Evolutionary conservation across 2,888 invertebrate species (phyloP).

Genomic region (Acrobasis suavella): DNA sequence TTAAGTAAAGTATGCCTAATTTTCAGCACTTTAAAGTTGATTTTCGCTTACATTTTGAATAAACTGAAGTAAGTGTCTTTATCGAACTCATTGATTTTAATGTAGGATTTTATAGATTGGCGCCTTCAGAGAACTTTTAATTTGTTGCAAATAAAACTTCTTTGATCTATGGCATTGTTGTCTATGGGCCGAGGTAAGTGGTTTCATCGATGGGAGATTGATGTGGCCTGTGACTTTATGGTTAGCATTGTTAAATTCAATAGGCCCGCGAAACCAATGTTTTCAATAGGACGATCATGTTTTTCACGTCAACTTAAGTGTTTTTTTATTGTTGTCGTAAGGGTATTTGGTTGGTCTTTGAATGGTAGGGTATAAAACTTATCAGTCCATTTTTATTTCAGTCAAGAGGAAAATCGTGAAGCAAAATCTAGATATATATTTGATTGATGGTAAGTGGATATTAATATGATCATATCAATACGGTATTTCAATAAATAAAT

Average conservation of each 20-base stretch:
- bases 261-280: not conserved
- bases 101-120: slow-evolving; percentile 38
- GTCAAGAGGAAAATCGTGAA: not conserved
- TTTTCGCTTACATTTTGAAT: slow-evolving; percentile 30
- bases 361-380: not conserved
- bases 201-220: slow-evolving; percentile 30
- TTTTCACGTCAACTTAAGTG: slow-evolving; percentile 16
- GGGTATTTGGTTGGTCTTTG: not conserved
- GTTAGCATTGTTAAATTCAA: slow-evolving; percentile 25
- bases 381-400: not conserved
- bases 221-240: slow-evolving; percentile 30
- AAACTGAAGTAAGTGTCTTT: not conserved
- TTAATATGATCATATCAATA: no score
- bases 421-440: no score
- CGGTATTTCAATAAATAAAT: no score
- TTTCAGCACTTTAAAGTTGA: slow-evolving; percentile 29
- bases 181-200: slow-evolving; percentile 29
- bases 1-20: slow-evolving; percentile 32
- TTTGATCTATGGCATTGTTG: slow-evolving; percentile 34
- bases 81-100: slow-evolving; percentile 16
- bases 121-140: slow-evolving; percentile 69
- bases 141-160: slow-evolving; percentile 67
- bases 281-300: slow-evolving; percentile 5
- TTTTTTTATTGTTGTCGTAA: slow-evolving; percentile 9
- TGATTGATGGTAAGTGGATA: no score